Conservation (phyloP, 2,888 invertebrate genomes). For the Ormyrus thymus region DNA sequence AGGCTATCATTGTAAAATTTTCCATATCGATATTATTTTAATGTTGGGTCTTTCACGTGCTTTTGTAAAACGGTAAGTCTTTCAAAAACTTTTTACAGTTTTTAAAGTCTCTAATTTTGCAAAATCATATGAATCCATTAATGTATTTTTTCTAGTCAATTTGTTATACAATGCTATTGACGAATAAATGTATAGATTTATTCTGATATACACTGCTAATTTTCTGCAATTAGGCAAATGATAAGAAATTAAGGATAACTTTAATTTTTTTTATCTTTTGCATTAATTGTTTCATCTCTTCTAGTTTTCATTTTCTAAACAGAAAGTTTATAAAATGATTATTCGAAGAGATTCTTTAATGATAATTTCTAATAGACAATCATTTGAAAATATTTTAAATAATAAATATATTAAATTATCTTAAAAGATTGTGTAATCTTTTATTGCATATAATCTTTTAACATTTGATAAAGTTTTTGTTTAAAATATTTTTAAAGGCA, state of each 20-base stretch:
- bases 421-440: too few species aligned
- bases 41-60: constrained; percentile 4
- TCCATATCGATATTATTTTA: background rate
- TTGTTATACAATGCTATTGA: constrained; percentile 14
- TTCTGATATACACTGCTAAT: constrained; percentile 20
- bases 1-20: constrained; percentile 26
- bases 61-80: constrained; percentile 13
- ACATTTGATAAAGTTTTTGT: too few species aligned
- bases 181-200: constrained; percentile 4
- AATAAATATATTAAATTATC: too few species aligned
- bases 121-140: constrained; percentile 6
- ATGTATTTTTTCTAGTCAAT: constrained; percentile 6
- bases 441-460: too few species aligned
- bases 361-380: background rate
- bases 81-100: background rate
- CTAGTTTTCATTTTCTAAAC: constrained; percentile 3
- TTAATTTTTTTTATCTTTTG: constrained; percentile 22
- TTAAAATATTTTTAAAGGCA: too few species aligned
- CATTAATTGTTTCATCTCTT: constrained; percentile 4
- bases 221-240: constrained; percentile 20
- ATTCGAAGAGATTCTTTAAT: background rate
- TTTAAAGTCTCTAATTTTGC: constrained; percentile 14
- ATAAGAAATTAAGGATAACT: background rate
- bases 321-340: background rate
- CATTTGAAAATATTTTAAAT: too few species aligned